Conservation (phyloP, 2,888 invertebrate species). For the Miltochrista miniata region DNA sequence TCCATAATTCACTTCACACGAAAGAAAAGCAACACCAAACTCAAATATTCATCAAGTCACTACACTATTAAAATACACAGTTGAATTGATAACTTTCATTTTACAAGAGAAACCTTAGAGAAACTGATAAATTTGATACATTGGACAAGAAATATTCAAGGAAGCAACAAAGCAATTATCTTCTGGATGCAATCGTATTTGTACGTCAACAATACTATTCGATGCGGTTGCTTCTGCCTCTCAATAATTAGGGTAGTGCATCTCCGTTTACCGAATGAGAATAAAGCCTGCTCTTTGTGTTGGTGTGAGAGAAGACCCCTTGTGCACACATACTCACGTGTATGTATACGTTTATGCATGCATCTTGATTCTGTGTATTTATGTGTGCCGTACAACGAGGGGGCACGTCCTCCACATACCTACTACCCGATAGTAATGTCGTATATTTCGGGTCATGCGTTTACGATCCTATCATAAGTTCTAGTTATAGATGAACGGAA, state of each 20-base stretch:
- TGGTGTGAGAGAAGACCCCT: conserved; percentile 52
- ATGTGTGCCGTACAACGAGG: conserved; percentile 47
- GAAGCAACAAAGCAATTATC: conserved; percentile 42
- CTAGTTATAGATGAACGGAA: conserved; percentile 43
- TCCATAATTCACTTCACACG: too few species aligned
- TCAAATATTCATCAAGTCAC: too few species aligned
- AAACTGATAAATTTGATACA: too few species aligned
- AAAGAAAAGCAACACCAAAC: too few species aligned
- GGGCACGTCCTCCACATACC: conserved; percentile 64
- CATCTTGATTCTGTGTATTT: conserved; percentile 68
- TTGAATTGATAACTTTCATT: too few species aligned
- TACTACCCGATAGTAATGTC: conserved; percentile 66
- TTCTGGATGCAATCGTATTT: conserved; percentile 14
- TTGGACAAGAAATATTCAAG: background rate
- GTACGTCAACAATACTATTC: conserved; percentile 56
- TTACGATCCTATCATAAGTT: conserved; percentile 54
- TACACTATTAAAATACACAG: too few species aligned
- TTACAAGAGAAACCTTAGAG: too few species aligned
- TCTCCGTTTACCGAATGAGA: conserved; percentile 79
- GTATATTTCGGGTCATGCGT: conserved; percentile 69
- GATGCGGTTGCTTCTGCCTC: conserved; percentile 56
- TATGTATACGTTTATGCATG: conserved; percentile 49
- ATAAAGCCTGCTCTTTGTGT: conserved; percentile 76
- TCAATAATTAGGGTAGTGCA: conserved; percentile 87
- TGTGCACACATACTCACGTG: conserved; percentile 43